These are phyloP conservation scores for Camelus dromedarius DNA, from an alignment of 2,113 vertebrate species.

Conservation along the genomic window DNA sequence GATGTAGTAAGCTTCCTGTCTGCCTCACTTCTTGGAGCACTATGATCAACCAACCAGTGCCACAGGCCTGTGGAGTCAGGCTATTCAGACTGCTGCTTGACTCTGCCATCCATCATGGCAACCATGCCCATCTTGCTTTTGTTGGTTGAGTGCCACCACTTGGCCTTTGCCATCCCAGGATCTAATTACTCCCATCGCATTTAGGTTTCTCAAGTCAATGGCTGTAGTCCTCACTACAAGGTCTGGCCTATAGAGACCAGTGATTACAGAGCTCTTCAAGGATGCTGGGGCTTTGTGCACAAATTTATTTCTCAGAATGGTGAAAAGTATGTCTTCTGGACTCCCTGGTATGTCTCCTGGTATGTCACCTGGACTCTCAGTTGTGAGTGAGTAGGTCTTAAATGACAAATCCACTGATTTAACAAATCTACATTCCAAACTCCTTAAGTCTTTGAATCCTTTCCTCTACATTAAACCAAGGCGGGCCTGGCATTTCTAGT, in stretches of 20 bases:
- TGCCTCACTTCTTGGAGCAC: neutral
- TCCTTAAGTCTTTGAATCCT: neutral
- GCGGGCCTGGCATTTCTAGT: neutral
- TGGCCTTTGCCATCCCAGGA: no score
- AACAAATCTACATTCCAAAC: neutral
- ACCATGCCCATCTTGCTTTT: neutral
- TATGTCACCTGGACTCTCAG: neutral
- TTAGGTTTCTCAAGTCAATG: no score
- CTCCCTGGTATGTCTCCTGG: neutral
- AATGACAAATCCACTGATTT: neutral
- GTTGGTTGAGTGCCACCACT: no score
- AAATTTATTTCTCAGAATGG: neutral
- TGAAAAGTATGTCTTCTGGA: neutral
- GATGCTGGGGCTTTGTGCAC: neutral
- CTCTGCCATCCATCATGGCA: neutral
- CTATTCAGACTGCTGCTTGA: neutral
- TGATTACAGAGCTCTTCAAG: neutral
- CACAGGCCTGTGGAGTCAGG: neutral
- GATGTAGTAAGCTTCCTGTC: neutral
- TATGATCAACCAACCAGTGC: neutral
- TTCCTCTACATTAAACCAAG: neutral
- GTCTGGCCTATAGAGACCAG: neutral
- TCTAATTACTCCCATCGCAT: no score
- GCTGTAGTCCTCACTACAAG: no score
- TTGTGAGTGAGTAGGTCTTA: neutral